Conservation (phyloP, 2,888 invertebrate genomes). For the Altica lythri region DNA sequence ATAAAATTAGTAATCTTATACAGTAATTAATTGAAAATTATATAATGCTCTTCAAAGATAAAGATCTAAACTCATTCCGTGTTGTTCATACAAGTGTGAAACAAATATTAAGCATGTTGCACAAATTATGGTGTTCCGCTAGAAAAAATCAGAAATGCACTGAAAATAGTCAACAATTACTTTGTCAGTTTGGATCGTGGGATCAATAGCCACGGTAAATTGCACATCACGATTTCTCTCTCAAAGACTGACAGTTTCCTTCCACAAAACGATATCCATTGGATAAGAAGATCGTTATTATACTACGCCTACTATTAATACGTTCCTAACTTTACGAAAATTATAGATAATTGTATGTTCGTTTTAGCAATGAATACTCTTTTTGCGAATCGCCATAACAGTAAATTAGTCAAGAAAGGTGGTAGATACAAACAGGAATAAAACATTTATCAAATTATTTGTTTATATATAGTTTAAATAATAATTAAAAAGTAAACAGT, state of each 20-base stretch:
- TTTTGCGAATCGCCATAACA: not conserved
- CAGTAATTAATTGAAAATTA: slow-evolving; percentile 7
- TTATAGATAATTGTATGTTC: slow-evolving; percentile 39
- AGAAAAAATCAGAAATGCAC: slow-evolving; percentile 50
- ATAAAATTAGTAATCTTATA: not conserved
- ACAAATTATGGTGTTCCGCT: slow-evolving; percentile 56
- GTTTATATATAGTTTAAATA: no score
- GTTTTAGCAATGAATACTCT: not conserved
- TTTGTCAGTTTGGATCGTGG: slow-evolving; percentile 51
- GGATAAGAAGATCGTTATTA: slow-evolving; percentile 35
- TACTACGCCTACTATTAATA: slow-evolving; percentile 42
- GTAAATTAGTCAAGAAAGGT: slow-evolving; percentile 14
- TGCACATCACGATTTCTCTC: slow-evolving; percentile 49
- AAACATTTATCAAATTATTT: no score
- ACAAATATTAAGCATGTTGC: slow-evolving; percentile 53
- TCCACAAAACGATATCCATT: slow-evolving; percentile 46
- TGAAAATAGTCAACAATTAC: slow-evolving; percentile 52
- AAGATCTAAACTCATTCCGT: slow-evolving; percentile 10
- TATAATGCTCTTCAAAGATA: slow-evolving; percentile 16
- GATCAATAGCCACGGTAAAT: slow-evolving; percentile 47
- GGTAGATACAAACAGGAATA: slow-evolving; percentile 8
- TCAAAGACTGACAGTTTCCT: slow-evolving; percentile 53
- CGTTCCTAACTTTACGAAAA: slow-evolving; percentile 36
- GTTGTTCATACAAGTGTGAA: slow-evolving; percentile 41
- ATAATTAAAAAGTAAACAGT: no score